Conservation (phyloP, 2,888 invertebrate species). For the Ornithoptera priamus region DNA sequence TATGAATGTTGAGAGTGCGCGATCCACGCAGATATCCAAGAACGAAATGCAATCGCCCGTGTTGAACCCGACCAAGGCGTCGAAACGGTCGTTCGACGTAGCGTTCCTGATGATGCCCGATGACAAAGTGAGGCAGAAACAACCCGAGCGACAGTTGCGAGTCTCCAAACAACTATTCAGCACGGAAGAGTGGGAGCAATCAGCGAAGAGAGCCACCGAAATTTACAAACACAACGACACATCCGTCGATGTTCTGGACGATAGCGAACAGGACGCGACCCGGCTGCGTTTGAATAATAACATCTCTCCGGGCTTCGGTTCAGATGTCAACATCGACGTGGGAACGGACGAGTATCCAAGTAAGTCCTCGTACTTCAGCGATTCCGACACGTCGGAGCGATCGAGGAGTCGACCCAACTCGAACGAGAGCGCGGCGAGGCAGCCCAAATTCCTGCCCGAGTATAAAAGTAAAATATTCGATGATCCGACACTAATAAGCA, state of each 20-base stretch:
- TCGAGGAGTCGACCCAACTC: slow-evolving; percentile 76
- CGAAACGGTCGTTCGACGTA: slow-evolving; percentile 93
- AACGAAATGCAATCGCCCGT: slow-evolving; percentile 64
- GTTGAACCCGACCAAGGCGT: slow-evolving; percentile 62
- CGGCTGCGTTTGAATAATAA: slow-evolving; percentile 67
- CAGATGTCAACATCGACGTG: slow-evolving; percentile 75
- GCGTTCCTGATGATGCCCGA: slow-evolving; percentile 94
- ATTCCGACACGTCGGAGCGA: slow-evolving; percentile 73
- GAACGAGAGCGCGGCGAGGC: slow-evolving; percentile 77
- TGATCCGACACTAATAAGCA: slow-evolving; percentile 77
- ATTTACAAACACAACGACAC: slow-evolving; percentile 70
- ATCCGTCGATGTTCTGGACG: slow-evolving; percentile 59
- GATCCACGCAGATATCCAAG: slow-evolving; percentile 68
- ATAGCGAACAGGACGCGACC: slow-evolving; percentile 69
- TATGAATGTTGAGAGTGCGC: slow-evolving; percentile 72
- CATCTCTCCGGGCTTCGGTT: slow-evolving; percentile 72
- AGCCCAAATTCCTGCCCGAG: slow-evolving; percentile 74
- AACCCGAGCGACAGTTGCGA: slow-evolving; percentile 77
- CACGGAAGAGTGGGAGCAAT: slow-evolving; percentile 72
- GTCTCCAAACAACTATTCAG: slow-evolving; percentile 74
- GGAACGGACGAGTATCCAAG: slow-evolving; percentile 76
- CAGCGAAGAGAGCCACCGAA: slow-evolving; percentile 65
- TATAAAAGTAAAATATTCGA: slow-evolving; percentile 82
- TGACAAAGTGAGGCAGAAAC: slow-evolving; percentile 86
- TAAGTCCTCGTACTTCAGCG: slow-evolving; percentile 73